Evolutionary conservation across 1,140 invertebrate species (phyloP), one percentile per base, ranked within the genome.

Genomic region (Wasmannia auropunctata): DNA sequence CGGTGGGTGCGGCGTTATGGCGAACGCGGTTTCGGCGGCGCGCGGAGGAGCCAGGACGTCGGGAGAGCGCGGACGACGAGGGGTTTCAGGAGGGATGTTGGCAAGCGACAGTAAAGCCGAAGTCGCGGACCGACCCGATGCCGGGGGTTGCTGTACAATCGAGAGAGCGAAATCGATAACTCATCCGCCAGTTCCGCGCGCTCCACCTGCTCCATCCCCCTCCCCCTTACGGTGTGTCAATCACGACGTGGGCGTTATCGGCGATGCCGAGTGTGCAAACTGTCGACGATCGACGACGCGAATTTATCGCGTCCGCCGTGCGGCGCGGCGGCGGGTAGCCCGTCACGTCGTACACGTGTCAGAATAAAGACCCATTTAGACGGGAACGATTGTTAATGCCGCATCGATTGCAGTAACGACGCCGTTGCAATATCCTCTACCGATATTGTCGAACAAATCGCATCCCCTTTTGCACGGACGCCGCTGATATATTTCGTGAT

Each of bases 191-290:
- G 43, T 34, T 11, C 74, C 34, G 54, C 74, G 54, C 74, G 79
- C 65, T 46, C 37, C 79, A 72, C 65, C 79, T 72, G 79, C 65
- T 81, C 79, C 16, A 72, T 37, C 63, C 56, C 28, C 65, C n/a
- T n/a, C n/a, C n/a, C n/a, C n/a, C n/a, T n/a, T n/a, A n/a, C 51
- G 67, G 65, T 34, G 58, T 77, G 81, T 85, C 81, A 85, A 85
- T 85, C 81, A 85, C 46, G 51, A 22, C 72, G 60, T 31, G 58
- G n/a, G 54, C 74, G 81, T 85, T 85, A 85, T 85, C 81, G 81
- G 81, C 81, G 74, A 65, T 85, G 72, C 81, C 72, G 74, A 85
- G 81, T 85, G 72, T 51, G 81, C 81, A 77, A 77, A 85, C 72
- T 85, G 81, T 77, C 81, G 72, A 37, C 81, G 81, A 84, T 75